Evolutionary conservation across 2,888 invertebrate species (phyloP).

Genomic region (Eristalinus sepulchralis): DNA sequence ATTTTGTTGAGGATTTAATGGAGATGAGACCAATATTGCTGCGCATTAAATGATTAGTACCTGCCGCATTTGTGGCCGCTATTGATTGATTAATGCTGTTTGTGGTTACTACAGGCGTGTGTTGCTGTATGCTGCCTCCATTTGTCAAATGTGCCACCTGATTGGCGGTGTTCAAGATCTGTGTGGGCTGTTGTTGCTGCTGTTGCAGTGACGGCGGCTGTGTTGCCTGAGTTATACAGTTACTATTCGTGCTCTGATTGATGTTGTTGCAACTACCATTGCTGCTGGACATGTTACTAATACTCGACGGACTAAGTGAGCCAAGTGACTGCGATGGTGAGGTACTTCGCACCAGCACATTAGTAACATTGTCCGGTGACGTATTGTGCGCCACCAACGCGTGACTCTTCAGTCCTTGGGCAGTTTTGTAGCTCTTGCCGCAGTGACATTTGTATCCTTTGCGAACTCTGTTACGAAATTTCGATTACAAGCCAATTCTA

Average conservation of each 20-base stretch:
- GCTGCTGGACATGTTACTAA: constrained; percentile 80
- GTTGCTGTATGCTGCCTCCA: constrained; percentile 71
- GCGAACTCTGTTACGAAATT: constrained; percentile 84
- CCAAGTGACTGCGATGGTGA: constrained; percentile 80
- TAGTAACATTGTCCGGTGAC: constrained; percentile 77
- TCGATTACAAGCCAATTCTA: constrained; percentile 42
- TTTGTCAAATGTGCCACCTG: constrained; percentile 72
- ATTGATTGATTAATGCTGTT: constrained; percentile 66
- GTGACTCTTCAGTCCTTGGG: constrained; percentile 89
- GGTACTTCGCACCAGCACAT: constrained; percentile 78
- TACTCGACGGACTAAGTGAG: constrained; percentile 80
- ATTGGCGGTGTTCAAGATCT: constrained; percentile 70
- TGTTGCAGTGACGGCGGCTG: constrained; percentile 62
- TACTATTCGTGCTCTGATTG: constrained; percentile 73
- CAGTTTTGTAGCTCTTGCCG: constrained; percentile 92
- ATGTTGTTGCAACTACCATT: constrained; percentile 77
- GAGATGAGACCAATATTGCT: constrained; percentile 80
- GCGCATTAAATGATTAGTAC: constrained; percentile 80
- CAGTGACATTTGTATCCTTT: constrained; percentile 92
- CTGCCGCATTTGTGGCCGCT: constrained; percentile 68
- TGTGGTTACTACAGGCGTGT: constrained; percentile 71
- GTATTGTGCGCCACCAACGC: constrained; percentile 81
- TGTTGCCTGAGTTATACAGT: constrained; percentile 67
- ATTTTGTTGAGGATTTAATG: constrained; percentile 76
- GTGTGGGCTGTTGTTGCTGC: constrained; percentile 72